Base-by-base conservation (phyloP, 2,113 vertebrate species). In the Noctilio leporinus region DNA sequence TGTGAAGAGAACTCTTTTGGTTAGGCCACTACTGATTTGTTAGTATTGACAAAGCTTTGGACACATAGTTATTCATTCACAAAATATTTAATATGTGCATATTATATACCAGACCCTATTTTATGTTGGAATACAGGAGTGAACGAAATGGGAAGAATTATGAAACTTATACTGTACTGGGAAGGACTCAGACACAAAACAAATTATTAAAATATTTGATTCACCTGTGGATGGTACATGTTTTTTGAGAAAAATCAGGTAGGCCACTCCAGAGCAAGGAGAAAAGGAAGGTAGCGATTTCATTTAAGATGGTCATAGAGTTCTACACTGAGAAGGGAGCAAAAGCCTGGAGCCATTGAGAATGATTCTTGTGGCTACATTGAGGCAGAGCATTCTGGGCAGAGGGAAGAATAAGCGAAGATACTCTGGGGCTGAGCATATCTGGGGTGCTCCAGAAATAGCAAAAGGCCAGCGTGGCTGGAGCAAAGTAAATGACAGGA, bases 211-310 rank as follows among this genome's bases (percentile, higher is more conserved):
- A 91, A 38, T n/a, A 33, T 24, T 5, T 35, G 19, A 26, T 38
- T 45, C 10, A 57, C 47, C 82, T 65, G 4, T 82, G 19, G 15
- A 24, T 75, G 17, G 51, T 53, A 89, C 45, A 3, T 51, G 47
- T 72, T 84, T 75, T 75, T 75, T 86, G 55, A 65, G 59, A 45
- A 86, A 91, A 86, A 43, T 75, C 80, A 87, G 82, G 20, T 51
- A 30, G 45, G 5, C 3, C 14, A 7, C 49, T 8, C 10, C 22
- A 55, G 15, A 4, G 14, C 6, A 17, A 43, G 7, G 33, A 89
- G 33, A 82, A 16, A 20, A 86, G n/a, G 17, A 35, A 8, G 7
- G 0, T 35, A 17, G 64, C 38, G 64, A 6, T 84, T 33, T 75
- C 19, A 43, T 45, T 3, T n/a, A 10, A 85, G 16, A 0, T 49